A percentile compares a stretch with the other conserved stretches of the same genome.
These are phyloP conservation scores for Tinamus major DNA, from an alignment of 2,797 vertebrate genomes.

Conservation along the genomic window DNA sequence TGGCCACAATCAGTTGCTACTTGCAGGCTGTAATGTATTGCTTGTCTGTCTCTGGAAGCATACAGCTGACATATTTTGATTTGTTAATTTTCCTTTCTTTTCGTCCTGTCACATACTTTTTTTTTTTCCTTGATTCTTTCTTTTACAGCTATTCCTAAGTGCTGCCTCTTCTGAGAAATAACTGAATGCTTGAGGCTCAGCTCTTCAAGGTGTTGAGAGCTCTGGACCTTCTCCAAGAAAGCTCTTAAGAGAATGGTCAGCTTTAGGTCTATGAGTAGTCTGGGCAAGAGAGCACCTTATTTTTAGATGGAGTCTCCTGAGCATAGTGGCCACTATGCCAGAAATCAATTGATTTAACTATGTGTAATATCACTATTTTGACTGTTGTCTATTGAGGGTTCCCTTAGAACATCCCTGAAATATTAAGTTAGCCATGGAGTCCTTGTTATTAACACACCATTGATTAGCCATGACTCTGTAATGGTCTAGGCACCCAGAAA, in stretches of 20 bases:
- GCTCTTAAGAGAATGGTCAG: background rate
- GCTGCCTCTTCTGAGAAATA: conserved; percentile 51
- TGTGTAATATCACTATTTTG: background rate
- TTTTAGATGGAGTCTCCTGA: background rate
- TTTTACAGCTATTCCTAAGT: conserved; percentile 18
- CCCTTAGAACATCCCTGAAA: background rate
- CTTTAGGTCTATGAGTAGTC: background rate
- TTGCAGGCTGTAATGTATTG: conserved; percentile 20
- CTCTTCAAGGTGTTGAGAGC: conserved; percentile 45
- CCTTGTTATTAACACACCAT: background rate
- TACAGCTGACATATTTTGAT: background rate
- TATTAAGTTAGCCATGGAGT: background rate
- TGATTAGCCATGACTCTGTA: background rate
- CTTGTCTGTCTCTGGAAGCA: conserved; percentile 15
- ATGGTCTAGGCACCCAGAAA: background rate
- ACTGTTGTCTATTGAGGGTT: background rate
- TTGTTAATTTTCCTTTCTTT: conserved; percentile 43
- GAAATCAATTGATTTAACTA: conserved; percentile 6
- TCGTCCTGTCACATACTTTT: background rate
- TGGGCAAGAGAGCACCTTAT: background rate
- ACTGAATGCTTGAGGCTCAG: conserved; percentile 7
- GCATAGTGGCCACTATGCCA: background rate
- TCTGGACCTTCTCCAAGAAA: conserved; percentile 49
- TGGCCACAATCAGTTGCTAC: background rate
- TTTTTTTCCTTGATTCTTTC: background rate